These are phyloP conservation scores for Leptobrachium ailaonicum DNA, from an alignment of 2,113 vertebrate genomes.

Conservation along the genomic window DNA sequence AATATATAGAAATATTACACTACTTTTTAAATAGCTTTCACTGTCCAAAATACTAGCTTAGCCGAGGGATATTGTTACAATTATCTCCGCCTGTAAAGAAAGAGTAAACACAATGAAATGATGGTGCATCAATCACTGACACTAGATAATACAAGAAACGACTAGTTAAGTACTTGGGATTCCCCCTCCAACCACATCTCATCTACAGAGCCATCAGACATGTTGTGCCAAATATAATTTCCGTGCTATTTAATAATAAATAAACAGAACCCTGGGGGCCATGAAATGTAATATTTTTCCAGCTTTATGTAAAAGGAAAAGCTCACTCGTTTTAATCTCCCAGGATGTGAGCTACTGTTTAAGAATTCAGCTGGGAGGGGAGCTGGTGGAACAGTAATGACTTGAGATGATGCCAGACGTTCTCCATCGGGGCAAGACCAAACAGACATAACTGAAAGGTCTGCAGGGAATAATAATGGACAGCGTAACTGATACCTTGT, in stretches of 20 bases:
- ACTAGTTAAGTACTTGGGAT: background rate
- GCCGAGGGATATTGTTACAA: background rate
- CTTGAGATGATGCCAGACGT: constrained; percentile 37
- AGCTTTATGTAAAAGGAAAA: background rate
- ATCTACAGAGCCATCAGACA: background rate
- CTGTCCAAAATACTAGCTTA: background rate
- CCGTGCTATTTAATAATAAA: constrained; percentile 38
- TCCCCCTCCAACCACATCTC: background rate
- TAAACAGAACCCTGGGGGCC: constrained; percentile 33
- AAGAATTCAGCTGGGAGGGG: constrained; percentile 30
- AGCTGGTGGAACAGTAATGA: constrained; percentile 22
- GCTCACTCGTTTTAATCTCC: constrained; percentile 34
- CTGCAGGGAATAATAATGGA: constrained; percentile 25
- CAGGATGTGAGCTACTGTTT: constrained; percentile 31
- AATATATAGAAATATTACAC: no score
- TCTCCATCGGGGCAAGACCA: constrained; percentile 24
- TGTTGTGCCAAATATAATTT: constrained; percentile 37
- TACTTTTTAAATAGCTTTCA: background rate
- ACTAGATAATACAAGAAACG: background rate
- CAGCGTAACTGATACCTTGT: constrained; percentile 28
- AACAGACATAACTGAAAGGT: constrained; percentile 1
- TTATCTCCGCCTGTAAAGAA: background rate
- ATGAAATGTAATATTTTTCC: constrained; percentile 30
- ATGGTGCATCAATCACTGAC: background rate
- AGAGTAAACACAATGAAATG: constrained; percentile 6